Percentiles rank a stretch among this genome's conserved stretches.
Conservation (phyloP, 2,797 vertebrate genomes). For the Mus minutoides region DNA sequence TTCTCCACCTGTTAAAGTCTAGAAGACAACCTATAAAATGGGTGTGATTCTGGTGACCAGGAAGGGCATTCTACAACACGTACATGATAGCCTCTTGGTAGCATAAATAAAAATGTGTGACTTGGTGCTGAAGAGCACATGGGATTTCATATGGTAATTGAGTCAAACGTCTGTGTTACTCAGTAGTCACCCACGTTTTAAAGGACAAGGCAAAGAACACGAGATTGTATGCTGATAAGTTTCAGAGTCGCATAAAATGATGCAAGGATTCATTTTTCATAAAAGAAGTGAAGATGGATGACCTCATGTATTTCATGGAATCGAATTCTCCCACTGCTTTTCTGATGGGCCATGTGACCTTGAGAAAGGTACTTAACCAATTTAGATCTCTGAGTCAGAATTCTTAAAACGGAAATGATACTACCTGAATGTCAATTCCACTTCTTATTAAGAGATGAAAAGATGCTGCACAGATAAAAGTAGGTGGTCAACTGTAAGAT, state of each 20-base stretch:
- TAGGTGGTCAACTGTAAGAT: neutral
- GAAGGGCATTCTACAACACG: neutral
- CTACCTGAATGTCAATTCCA: neutral
- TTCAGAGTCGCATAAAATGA: conserved; percentile 56
- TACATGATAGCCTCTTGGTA: neutral
- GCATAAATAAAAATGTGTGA: neutral
- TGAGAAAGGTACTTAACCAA: conserved; percentile 15
- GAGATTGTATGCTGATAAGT: conserved; percentile 54
- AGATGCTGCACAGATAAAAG: neutral
- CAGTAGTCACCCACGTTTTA: conserved; percentile 43
- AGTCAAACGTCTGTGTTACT: conserved; percentile 57
- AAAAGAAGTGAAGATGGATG: conserved; percentile 15
- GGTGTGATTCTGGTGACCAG: neutral
- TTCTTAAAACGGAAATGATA: conserved; percentile 47
- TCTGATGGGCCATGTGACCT: conserved; percentile 55
- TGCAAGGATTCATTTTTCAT: conserved; percentile 59
- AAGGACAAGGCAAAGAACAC: conserved; percentile 41
- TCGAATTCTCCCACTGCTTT: neutral
- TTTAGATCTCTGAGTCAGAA: conserved; percentile 36
- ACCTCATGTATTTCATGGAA: neutral
- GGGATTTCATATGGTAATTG: conserved; percentile 48
- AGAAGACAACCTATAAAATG: neutral
- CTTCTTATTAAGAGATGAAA: conserved; percentile 44
- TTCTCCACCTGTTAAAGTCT: neutral
- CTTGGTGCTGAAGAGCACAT: neutral